A percentile compares a stretch with the other conserved stretches of the same genome.
Conservation (phyloP, 2,888 invertebrate species). For the Atethmia centrago region DNA sequence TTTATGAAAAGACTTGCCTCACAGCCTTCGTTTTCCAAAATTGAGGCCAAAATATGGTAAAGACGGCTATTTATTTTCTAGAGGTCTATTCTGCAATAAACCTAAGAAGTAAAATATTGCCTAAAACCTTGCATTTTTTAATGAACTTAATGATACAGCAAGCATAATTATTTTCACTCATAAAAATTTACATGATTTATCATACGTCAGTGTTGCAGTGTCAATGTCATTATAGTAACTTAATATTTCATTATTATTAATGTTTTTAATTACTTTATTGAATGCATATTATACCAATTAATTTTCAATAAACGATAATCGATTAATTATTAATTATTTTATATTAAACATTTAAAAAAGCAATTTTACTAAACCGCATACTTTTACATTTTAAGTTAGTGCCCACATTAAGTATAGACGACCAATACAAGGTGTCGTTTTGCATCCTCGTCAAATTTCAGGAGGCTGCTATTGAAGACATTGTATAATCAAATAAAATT, state of each 20-base stretch:
- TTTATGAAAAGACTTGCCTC: background rate
- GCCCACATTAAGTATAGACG: background rate
- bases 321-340: too few relatives aligned
- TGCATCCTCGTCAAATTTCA: too few relatives aligned
- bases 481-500: too few relatives aligned
- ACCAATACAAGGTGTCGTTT: background rate
- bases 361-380: conserved; percentile 9
- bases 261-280: conserved; percentile 6
- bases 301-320: conserved; percentile 24
- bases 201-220: background rate
- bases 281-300: conserved; percentile 8
- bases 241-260: background rate
- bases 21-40: conserved; percentile 1
- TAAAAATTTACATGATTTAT: background rate
- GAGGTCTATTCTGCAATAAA: conserved; percentile 8
- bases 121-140: background rate
- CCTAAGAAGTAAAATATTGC: background rate
- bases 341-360: background rate
- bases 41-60: background rate
- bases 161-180: conserved; percentile 8
- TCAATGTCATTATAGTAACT: conserved; percentile 1
- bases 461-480: too few relatives aligned
- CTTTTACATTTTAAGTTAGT: conserved; percentile 30
- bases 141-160: background rate
- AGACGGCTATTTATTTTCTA: background rate